A percentile compares a stretch with the other conserved stretches of the same genome.
Conservation (phyloP, 2,113 vertebrate species). For the Origma solitaria region DNA sequence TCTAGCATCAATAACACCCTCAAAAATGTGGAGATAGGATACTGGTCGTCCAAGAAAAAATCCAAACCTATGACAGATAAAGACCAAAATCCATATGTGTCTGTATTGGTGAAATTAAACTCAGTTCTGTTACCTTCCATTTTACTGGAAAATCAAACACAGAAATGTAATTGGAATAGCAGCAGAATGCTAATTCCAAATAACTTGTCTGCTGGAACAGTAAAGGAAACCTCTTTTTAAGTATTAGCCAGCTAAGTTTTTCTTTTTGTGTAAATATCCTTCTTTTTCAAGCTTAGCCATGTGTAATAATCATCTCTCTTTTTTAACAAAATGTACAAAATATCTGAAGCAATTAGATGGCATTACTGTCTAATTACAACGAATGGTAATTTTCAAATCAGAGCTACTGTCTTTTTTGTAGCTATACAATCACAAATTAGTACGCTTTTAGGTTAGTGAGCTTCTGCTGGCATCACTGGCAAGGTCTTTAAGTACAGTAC, state of each 20-base stretch:
- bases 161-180: neutral
- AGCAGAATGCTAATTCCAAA: neutral
- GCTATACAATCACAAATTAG: constrained; percentile 19
- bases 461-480: neutral
- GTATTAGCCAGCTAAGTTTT: neutral
- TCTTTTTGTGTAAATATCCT: neutral
- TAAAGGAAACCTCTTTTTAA: neutral
- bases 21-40: neutral
- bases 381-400: constrained; percentile 44
- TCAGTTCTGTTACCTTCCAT: neutral
- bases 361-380: constrained; percentile 13
- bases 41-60: neutral
- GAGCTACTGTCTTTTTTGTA: constrained; percentile 15
- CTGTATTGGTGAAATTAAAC: neutral
- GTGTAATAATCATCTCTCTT: neutral
- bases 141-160: neutral
- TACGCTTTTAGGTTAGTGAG: neutral
- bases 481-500: neutral
- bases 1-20: neutral
- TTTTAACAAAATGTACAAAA: neutral
- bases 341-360: constrained; percentile 25
- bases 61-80: rapidly evolving
- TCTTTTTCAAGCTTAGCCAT: neutral
- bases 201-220: neutral
- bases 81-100: rapidly evolving